Evolutionary conservation across 1,140 invertebrate species (phyloP), one percentile per base, ranked within the genome.

Genomic region (Pinna nobilis): DNA sequence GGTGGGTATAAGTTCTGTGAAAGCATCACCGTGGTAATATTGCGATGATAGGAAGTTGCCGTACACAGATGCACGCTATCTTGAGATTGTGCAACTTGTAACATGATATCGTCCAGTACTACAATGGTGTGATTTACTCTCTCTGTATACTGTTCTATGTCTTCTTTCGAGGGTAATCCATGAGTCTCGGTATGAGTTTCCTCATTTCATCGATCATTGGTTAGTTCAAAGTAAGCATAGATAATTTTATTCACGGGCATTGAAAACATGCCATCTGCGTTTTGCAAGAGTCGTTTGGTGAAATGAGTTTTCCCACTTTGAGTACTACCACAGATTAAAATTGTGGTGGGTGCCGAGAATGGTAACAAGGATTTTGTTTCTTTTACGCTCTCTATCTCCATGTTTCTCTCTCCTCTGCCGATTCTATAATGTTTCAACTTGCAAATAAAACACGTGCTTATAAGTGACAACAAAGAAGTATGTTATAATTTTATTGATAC

Each of bases 201-300:
- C 44, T 50, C 73, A 76, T 76, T 6, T 66, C 55, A 9, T 76
- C 73, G 28, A 70, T 60, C 23, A 76, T 28, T 1, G 50, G 60
- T 60, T 76, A 67, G 60, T 64, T 69, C 66, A n/a, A 53, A 65
- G 51, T 68, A 74, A 25, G 32, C 64, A 18, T 65, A 70, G 28
- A 75, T 41, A 9, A 75, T 65, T 55, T 50, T 66, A 11, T 57
- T 35, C 9, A 50, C 47, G 32, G 39, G 28, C 7, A 33, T 37
- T 0, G 63, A 44, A 39, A 73, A 73, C 70, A 73, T 73, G 9
- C 25, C 28, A 7, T 33, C 32, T 1, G 51, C 61, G 28, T 73
- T 64, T 66, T 66, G 44, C 37, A 73, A 57, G 1, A 73, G 23
- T 59, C 33, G 20, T 15, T 65, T 65, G 2, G 65, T 68, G 33